Evolutionary conservation across 1,140 invertebrate genomes (phyloP).

Genomic region (Stegodyphus mimosarum): DNA sequence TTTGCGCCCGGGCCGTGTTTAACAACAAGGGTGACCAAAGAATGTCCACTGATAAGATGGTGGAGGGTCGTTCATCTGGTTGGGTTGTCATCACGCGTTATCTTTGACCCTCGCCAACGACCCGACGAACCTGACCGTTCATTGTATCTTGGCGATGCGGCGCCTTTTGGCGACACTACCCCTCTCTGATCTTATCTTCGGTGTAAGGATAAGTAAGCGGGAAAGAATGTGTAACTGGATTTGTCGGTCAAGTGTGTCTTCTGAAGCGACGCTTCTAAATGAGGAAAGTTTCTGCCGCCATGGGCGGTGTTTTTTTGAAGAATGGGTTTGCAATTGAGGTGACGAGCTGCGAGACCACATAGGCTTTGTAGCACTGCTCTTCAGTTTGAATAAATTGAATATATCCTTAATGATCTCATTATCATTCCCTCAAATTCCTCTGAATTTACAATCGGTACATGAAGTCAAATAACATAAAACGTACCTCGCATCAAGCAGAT

Average conservation of each 20-base stretch:
- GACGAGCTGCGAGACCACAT: background rate
- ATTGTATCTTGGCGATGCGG: background rate
- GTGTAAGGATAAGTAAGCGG: background rate
- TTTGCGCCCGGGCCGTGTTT: background rate
- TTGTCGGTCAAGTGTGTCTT: conserved; percentile 15
- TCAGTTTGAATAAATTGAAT: too few species aligned
- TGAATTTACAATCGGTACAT: too few species aligned
- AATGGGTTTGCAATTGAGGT: too few species aligned
- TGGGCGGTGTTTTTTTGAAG: too few species aligned
- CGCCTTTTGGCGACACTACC: conserved; percentile 5
- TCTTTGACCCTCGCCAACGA: background rate
- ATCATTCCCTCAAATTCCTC: too few species aligned
- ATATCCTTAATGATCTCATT: too few species aligned
- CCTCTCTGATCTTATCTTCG: background rate
- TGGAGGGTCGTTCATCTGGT: conserved; percentile 15
- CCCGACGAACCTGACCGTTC: background rate
- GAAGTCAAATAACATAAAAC: too few species aligned
- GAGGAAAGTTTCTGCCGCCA: too few species aligned
- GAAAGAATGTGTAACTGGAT: conserved; percentile 10
- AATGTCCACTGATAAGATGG: background rate
- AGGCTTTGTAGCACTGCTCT: too few species aligned
- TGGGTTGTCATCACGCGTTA: conserved; percentile 10
- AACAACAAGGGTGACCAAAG: conserved; percentile 7
- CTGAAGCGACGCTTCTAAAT: background rate
- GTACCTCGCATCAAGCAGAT: too few species aligned